Base-by-base conservation (phyloP, 2,888 invertebrate species). In the Yponomeuta sedellus region DNA sequence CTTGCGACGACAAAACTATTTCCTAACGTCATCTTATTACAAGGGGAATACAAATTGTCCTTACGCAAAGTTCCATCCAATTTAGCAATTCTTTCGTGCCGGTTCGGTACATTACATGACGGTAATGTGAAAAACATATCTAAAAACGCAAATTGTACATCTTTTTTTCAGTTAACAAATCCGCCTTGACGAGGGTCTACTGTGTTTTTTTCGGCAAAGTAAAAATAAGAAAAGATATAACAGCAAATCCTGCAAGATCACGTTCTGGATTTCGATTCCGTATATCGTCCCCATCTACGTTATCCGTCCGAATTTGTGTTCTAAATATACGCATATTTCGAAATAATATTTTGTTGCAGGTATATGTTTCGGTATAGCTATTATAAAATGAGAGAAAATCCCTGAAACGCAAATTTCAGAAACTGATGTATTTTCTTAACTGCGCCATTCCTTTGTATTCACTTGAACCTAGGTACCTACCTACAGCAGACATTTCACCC, bases 111-210 rank as follows among this genome's bases (percentile, higher is more conserved):
- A 86, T 86, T 83, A 85, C 80, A 83, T 83, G 84, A 85, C 85
- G 82, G 78, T 63, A 63, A 63, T 63, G 22, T 63, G 84, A 83
- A 83, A 84, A 83, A 83, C 82, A 81, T 84, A 57, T 57, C 65
- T 59, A 82, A 16, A 83, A 85, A 85, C 75, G 80, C 81, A 83
- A 87, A 88, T 86, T 86, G 85, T 86, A 85, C 79, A 82, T 81
- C 81, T 44, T n/a, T 40, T 68, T 85, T 86, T 80, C 83, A 85
- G 86, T 86, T 86, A 85, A 85, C 83, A 89, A 89, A 89, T 88
- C 88, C 87, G 73, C 78, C 83, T 80, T 89, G 88, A 89, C 88
- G 86, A 88, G 88, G 88, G 88, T 88, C 75, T 64, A 61, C 28
- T 73, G 74, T 73, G 74, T 75, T 80, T 82, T 86, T 85, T 83